phyloP scores from a whole-genome alignment of 2,797 vertebrate species.

The Oryzias dopingdopingensis region DNA sequence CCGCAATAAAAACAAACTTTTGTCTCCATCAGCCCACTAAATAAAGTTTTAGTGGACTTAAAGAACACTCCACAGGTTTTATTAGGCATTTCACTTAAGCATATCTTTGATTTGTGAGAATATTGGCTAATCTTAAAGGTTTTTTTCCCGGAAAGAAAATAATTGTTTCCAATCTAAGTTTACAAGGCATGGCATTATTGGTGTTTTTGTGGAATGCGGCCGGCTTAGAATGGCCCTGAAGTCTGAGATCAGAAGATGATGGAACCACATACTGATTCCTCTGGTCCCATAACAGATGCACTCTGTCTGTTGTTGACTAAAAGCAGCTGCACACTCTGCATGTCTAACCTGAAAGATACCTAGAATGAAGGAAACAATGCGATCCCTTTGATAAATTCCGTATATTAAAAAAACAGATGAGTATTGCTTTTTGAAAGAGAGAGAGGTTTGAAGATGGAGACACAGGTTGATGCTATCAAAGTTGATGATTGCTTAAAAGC shows the following conservation, averaged over 20 bases:
- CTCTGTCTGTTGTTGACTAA: slow-evolving; percentile 2
- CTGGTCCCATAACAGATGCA: slow-evolving; percentile 11
- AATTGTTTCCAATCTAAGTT: slow-evolving; percentile 45
- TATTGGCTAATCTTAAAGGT: slow-evolving; percentile 17
- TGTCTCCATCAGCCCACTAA: slow-evolving; percentile 47
- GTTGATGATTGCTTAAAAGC: too few relatives aligned
- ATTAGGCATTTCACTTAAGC: slow-evolving; percentile 39
- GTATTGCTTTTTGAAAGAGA: too few relatives aligned
- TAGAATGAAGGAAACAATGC: too few relatives aligned
- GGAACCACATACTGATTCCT: slow-evolving; percentile 10
- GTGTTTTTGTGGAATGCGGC: slow-evolving; percentile 50
- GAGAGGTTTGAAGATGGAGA: too few relatives aligned
- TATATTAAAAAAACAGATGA: too few relatives aligned
- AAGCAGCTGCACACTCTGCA: too few relatives aligned
- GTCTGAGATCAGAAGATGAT: slow-evolving; percentile 34
- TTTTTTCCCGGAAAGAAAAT: slow-evolving; percentile 10
- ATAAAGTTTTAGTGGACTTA: slow-evolving; percentile 48
- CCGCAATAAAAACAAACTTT: slow-evolving; percentile 71
- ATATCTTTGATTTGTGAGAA: slow-evolving; percentile 33
- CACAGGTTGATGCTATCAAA: too few relatives aligned
- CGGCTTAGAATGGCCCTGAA: slow-evolving; percentile 56
- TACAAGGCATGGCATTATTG: slow-evolving; percentile 21
- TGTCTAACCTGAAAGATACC: too few relatives aligned
- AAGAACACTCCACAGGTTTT: slow-evolving; percentile 16
- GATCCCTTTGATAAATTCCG: too few relatives aligned